Evolutionary conservation across 2,113 vertebrate genomes (phyloP).

Genomic region (Gnathonemus echidnorhynchus): DNA sequence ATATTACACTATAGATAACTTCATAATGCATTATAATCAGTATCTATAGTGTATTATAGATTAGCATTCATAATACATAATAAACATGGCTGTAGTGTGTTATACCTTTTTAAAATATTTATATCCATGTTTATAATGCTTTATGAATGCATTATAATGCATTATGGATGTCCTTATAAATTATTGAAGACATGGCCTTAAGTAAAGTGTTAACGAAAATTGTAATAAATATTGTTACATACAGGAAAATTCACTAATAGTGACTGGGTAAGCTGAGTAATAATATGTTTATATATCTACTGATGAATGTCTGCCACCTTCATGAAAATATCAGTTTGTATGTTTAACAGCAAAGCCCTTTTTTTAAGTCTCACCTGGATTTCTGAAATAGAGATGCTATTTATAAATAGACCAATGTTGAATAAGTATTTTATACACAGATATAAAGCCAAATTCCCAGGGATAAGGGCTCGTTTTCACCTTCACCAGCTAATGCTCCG

Average conservation of each 20-base stretch:
- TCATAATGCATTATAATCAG: no score
- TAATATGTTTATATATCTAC: not conserved
- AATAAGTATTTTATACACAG: not conserved
- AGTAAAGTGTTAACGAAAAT: no score
- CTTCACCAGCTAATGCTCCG: not conserved
- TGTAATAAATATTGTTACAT: not conserved
- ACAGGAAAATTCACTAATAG: not conserved
- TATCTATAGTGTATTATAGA: no score
- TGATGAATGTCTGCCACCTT: not conserved
- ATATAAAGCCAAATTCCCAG: not conserved
- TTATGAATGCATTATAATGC: no score
- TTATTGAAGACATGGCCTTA: no score
- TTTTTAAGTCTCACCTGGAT: not conserved
- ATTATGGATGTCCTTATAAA: no score
- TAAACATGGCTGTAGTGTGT: no score
- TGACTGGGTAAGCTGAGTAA: not conserved
- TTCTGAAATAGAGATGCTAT: not conserved
- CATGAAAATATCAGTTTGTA: not conserved
- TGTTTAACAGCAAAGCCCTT: not conserved
- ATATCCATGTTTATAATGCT: no score
- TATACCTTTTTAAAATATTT: no score
- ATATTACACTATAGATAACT: no score
- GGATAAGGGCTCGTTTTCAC: not conserved
- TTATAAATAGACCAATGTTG: not conserved
- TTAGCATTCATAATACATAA: no score